A percentile compares a stretch with the other conserved stretches of the same genome.
Conservation (phyloP, 2,888 invertebrate species). For the Papilio gigon region DNA sequence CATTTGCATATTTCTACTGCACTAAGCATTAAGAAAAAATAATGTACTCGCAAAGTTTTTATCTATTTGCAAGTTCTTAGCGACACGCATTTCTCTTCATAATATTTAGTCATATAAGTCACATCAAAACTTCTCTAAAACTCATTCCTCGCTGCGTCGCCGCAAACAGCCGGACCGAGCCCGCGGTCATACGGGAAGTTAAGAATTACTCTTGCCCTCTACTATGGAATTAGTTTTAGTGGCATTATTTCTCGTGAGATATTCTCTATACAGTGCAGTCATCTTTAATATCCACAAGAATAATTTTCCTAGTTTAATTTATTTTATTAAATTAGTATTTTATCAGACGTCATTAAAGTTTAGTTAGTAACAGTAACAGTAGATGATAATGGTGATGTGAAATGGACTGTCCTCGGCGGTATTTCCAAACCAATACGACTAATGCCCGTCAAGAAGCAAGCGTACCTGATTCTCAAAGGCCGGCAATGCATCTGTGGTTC, state of each 20-base stretch:
- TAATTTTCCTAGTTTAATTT: background rate
- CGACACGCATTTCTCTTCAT: conserved; percentile 4
- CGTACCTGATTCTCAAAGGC: too few species aligned
- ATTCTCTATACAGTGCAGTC: background rate
- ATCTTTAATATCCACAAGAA: background rate
- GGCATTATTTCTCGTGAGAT: background rate
- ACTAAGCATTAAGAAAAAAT: background rate
- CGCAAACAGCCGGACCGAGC: background rate
- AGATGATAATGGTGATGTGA: too few species aligned
- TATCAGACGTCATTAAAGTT: background rate
- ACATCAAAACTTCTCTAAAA: conserved; percentile 1
- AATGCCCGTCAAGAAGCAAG: too few species aligned
- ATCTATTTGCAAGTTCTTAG: background rate
- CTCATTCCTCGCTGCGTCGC: background rate
- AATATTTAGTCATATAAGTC: conserved; percentile 4
- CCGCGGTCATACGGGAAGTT: background rate
- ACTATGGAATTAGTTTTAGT: background rate
- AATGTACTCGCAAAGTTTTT: background rate
- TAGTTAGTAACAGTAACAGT: too few species aligned
- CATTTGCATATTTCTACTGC: background rate
- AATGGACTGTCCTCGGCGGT: too few species aligned
- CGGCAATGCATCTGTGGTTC: too few species aligned
- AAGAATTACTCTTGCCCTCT: background rate
- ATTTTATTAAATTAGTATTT: background rate
- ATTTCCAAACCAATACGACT: too few species aligned